phyloP scores from a whole-genome alignment of 2,888 invertebrate genomes.

The Drosophila merina region DNA sequence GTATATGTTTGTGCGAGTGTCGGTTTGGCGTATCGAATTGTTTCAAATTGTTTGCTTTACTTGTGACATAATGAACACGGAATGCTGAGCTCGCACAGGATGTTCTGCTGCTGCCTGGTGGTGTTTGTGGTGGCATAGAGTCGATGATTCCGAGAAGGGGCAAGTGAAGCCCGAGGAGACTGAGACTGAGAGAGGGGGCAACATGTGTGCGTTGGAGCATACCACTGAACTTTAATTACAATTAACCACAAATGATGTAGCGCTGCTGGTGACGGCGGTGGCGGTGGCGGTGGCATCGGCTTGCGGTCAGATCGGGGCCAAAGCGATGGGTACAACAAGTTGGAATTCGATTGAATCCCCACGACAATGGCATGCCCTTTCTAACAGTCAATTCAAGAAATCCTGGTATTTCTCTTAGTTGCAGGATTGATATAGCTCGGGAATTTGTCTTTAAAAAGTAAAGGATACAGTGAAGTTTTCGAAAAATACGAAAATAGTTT shows the following conservation, averaged over 20 bases:
- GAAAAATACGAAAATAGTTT: too few species aligned
- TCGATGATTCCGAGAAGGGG: not conserved
- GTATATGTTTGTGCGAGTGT: not conserved
- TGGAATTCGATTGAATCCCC: slow-evolving; percentile 3
- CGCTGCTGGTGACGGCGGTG: slow-evolving; percentile 45
- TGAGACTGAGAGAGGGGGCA: slow-evolving; percentile 6
- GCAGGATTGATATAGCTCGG: not conserved
- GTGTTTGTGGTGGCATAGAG: not conserved
- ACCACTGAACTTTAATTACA: slow-evolving; percentile 73
- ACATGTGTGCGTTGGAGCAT: slow-evolving; percentile 57
- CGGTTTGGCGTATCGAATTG: slow-evolving; percentile 24
- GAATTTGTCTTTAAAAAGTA: not conserved
- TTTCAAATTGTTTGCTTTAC: slow-evolving; percentile 38
- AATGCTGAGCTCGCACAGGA: slow-evolving; percentile 38
- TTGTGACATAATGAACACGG: slow-evolving; percentile 49
- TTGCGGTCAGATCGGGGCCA: slow-evolving; percentile 37
- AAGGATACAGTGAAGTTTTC: too few species aligned
- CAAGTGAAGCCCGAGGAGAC: not conserved
- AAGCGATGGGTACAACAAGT: slow-evolving; percentile 29
- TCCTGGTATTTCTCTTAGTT: not conserved
- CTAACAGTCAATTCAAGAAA: not conserved
- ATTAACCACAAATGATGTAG: slow-evolving; percentile 72
- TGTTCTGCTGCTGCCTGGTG: slow-evolving; percentile 8
- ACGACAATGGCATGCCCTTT: not conserved
- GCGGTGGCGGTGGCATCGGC: slow-evolving; percentile 46